Conservation (phyloP, 2,797 vertebrate genomes). For the Enteromius unitaeniatus region DNA sequence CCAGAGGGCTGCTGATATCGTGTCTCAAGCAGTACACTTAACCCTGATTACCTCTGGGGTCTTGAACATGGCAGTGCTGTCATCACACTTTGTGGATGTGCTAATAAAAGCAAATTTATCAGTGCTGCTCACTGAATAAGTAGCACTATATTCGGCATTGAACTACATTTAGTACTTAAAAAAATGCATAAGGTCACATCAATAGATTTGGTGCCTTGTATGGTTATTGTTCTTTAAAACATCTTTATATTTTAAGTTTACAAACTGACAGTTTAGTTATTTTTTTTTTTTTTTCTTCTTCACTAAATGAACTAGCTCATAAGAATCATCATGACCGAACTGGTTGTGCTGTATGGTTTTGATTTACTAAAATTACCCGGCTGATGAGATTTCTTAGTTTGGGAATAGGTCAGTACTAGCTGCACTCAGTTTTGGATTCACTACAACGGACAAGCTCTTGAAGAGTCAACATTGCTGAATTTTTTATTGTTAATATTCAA, state of each 20-base stretch:
- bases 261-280: neutral
- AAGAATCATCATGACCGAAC: neutral
- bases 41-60: constrained; percentile 24
- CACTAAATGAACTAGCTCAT: neutral
- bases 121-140: neutral
- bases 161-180: neutral
- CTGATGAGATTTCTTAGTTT: neutral
- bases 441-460: neutral
- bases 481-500: neutral
- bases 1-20: constrained; percentile 16
- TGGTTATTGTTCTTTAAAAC: neutral
- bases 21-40: constrained; percentile 2
- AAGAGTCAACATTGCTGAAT: neutral
- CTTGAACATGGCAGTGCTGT: neutral
- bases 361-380: neutral
- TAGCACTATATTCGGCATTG: neutral
- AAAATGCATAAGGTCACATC: neutral
- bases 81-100: neutral
- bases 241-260: neutral
- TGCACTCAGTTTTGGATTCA: neutral
- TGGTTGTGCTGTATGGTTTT: neutral
- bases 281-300: neutral
- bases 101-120: neutral
- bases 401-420: neutral
- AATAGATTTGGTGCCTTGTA: neutral